A percentile compares a stretch with the other conserved stretches of the same genome.
Conservation (phyloP, 2,888 invertebrate genomes). For the Cerceris ruficornis region DNA sequence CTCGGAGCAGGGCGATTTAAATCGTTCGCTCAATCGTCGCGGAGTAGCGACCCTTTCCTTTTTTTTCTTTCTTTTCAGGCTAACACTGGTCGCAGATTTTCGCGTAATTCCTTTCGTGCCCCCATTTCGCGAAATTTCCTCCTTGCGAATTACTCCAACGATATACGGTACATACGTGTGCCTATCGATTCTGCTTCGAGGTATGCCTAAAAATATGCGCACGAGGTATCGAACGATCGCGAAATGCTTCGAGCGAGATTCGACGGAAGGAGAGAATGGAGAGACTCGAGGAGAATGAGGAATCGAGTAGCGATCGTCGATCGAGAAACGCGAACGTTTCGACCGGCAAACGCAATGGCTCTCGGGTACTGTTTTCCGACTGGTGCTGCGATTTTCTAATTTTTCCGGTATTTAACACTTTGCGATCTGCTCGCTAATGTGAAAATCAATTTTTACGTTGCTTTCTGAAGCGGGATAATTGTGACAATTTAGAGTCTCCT, state of each 20-base stretch:
- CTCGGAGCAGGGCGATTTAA: slow-evolving; percentile 1
- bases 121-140: too few species aligned
- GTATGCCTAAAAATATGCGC: slow-evolving; percentile 1
- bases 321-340: not conserved
- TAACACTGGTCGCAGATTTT: too few species aligned
- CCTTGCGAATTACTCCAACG: too few species aligned
- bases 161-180: too few species aligned
- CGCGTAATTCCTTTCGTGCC: too few species aligned
- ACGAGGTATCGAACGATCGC: slow-evolving; percentile 4
- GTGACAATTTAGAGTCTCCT: too few species aligned
- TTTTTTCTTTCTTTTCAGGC: too few species aligned
- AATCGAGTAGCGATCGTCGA: not conserved
- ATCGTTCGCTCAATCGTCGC: slow-evolving; percentile 19
- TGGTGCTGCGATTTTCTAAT: slow-evolving; percentile 38
- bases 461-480: too few species aligned
- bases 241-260: slow-evolving; percentile 1
- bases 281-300: too few species aligned
- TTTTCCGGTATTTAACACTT: not conserved
- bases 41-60: not conserved
- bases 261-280: too few species aligned
- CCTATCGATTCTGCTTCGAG: not conserved
- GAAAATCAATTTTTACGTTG: too few species aligned
- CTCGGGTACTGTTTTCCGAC: slow-evolving; percentile 48
- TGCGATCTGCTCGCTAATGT: too few species aligned
- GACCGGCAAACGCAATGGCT: slow-evolving; percentile 35